A percentile compares a stretch with the other conserved stretches of the same genome.
Evolutionary conservation across 2,888 invertebrate species (phyloP).

Genomic region (Ethmia dodecea): DNA sequence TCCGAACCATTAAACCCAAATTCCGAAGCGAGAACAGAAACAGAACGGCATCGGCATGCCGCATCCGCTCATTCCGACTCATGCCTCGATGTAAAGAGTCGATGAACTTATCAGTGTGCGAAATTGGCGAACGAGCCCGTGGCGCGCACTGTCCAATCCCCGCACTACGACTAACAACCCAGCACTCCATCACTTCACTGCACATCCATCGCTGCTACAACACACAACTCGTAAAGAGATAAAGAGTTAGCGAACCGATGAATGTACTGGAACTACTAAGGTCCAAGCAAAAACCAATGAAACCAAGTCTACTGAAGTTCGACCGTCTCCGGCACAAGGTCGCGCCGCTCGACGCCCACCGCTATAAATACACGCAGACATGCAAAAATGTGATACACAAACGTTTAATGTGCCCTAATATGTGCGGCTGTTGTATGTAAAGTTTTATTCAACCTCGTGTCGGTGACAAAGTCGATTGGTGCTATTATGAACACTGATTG

Average conservation of each 20-base stretch:
- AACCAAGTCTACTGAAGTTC: slow-evolving; percentile 28
- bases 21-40: too few relatives aligned
- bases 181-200: slow-evolving; percentile 1
- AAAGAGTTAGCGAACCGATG: too few relatives aligned
- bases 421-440: slow-evolving; percentile 28
- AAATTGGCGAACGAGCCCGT: slow-evolving; percentile 66
- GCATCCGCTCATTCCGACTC: slow-evolving; percentile 49
- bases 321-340: slow-evolving; percentile 68
- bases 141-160: slow-evolving; percentile 45
- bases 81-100: slow-evolving; percentile 52
- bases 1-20: too few relatives aligned
- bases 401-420: slow-evolving; percentile 52
- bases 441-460: slow-evolving; percentile 17
- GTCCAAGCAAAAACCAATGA: slow-evolving; percentile 18
- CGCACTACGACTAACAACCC: slow-evolving; percentile 17
- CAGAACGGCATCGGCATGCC: slow-evolving; percentile 34
- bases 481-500: neutral
- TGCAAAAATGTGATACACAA: slow-evolving; percentile 66
- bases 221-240: too few relatives aligned
- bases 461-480: neutral
- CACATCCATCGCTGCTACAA: slow-evolving; percentile 31
- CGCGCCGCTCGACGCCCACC: slow-evolving; percentile 61
- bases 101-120: slow-evolving; percentile 70
- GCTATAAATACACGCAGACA: slow-evolving; percentile 71
- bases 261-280: too few relatives aligned